Evolutionary conservation across 2,888 invertebrate genomes (phyloP), one percentile per base, ranked within the genome.

Genomic region (Corbicula japonica): DNA sequence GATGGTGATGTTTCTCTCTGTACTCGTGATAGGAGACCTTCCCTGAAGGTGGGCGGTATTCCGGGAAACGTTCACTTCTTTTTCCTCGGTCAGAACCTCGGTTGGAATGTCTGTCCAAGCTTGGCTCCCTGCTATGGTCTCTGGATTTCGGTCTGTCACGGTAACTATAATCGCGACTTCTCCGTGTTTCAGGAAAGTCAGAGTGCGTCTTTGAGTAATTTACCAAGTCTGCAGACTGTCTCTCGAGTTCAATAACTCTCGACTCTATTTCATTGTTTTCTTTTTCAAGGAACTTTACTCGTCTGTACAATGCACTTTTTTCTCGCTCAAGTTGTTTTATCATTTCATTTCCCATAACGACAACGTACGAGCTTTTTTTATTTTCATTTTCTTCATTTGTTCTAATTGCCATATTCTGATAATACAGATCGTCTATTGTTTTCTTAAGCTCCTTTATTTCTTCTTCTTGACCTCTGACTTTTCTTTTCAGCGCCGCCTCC

Each of bases 321-420:
- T 83, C 83, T 35, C 77, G 56, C 44, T 83, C 83, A 2, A 83
- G 61, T n/a, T 79, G 41, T 54, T 79, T 79, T 18, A 83, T 58
- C 79, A 68, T 83, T 68, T 83, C 83, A 46, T 83, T 83, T 15
- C 79, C 79, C 83, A 80, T 79, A 10, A 83, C 50, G 26, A 83
- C 83, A 52, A 80, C 79, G 48, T 83, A 83, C 8, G 79, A 76
- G 48, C 74, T 69, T 52, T 66, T 50, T 52, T 80, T 76, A 35
- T 46, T 34, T 58, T 80, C 76, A 35, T 62, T 68, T 23, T 83
- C 83, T 12, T 79, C 79, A 32, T 83, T 79, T 2, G 56, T 74
- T 30, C 69, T 65, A 15, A 83, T 80, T 28, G 76, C 62, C 26
- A 80, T 69, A 52, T 83, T 83, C 54, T 83, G 83, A 44, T 83